Base-by-base conservation (phyloP, 2,888 invertebrate species). In the Octodonta nipae region DNA sequence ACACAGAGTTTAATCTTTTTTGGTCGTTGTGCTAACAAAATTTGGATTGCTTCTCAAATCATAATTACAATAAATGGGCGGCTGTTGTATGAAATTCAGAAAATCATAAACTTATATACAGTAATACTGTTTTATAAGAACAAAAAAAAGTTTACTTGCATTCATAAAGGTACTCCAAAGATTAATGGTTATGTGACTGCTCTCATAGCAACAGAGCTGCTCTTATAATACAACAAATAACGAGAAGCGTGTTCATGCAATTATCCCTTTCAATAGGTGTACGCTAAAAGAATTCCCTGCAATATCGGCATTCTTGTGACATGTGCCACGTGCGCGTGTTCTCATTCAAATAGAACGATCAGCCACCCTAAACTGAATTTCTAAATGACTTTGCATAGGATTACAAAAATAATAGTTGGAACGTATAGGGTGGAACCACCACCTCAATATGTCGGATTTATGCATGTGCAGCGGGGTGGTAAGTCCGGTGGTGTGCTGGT, bases 311-410 rank as follows among this genome's bases (percentile, higher is more conserved):
- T 45, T 40, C 38, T 36, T 29, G 32, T 41, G 49, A 42, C 47
- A 44, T 42, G 43, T 40, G 44, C 41, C 47, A 47, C 47, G 50
- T 47, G 48, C 37, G 30, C 20, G 36, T 32, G n/a, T n/a, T n/a
- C n/a, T 33, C 31, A 37, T 38, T 38, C 32, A 38, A 34, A 36
- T 26, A 32, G 34, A 33, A 38, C 30, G 28, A 39, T 35, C 30
- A 34, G 22, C 37, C 28, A 40, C 43, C 43, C 43, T 37, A 27
- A n/a, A 36, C 33, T 26, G 33, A 39, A n/a, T 37, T 37, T 28
- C 27, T 28, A 36, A 36, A 41, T 43, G 43, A 43, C 42, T 41
- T 36, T 26, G 40, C 38, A 44, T 31, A 31, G 41, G 34, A 41
- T 34, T 40, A 41, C 37, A 45, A 40, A 37, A 41, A 40, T 41